Evolutionary conservation across 1,140 invertebrate species (phyloP).

Genomic region (Aricia agestis): DNA sequence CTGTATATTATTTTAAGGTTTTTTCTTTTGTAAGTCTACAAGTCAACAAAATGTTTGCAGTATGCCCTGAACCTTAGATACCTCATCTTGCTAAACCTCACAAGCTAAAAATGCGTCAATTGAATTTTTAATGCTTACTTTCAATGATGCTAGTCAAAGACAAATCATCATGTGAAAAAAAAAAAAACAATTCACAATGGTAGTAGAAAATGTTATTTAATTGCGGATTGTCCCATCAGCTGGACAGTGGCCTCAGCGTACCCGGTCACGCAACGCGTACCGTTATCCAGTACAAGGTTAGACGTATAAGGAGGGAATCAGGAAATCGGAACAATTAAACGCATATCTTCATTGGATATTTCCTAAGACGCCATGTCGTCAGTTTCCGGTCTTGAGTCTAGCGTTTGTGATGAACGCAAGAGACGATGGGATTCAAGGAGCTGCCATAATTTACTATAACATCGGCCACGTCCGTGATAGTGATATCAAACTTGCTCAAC

Average conservation of each 20-base stretch:
- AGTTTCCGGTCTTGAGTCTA: background rate
- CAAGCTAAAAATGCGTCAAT: too few relatives aligned
- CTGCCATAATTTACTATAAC: too few relatives aligned
- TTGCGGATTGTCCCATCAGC: conserved; percentile 6
- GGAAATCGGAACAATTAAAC: conserved; percentile 12
- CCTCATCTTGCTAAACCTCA: too few relatives aligned
- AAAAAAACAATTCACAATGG: background rate
- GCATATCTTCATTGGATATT: conserved; percentile 5
- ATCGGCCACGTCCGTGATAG: too few relatives aligned
- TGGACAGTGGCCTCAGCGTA: background rate
- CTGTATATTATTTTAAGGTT: too few relatives aligned
- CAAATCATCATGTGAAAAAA: conserved; percentile 3
- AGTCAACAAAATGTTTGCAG: too few relatives aligned
- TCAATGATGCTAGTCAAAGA: background rate
- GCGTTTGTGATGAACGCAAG: too few relatives aligned
- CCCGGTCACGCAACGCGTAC: background rate
- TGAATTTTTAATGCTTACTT: too few relatives aligned
- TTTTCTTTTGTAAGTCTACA: too few relatives aligned
- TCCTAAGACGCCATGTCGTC: background rate
- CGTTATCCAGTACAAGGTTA: conserved; percentile 12
- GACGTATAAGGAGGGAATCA: conserved; percentile 12
- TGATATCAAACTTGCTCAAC: too few relatives aligned
- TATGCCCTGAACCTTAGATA: too few relatives aligned
- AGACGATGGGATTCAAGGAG: too few relatives aligned
- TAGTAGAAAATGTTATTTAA: background rate